phyloP scores from a whole-genome alignment of 2,797 vertebrate species.

The Microctenopoma lineatum region DNA sequence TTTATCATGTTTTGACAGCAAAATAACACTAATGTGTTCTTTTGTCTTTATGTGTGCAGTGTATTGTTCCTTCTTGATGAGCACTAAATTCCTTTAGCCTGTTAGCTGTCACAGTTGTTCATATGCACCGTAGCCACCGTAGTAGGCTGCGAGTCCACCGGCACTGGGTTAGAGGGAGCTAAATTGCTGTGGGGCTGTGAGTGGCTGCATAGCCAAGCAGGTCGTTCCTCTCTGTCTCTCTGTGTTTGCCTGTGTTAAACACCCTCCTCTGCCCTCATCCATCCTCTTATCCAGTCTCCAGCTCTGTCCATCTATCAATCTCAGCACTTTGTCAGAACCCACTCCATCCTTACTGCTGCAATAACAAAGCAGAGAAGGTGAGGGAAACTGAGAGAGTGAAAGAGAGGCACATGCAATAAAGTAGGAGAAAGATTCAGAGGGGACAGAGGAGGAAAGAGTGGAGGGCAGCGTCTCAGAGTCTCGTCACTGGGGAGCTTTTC shows the following conservation, averaged over 20 bases:
- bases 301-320: constrained; percentile 99
- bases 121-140: constrained; percentile 83
- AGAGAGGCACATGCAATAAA: constrained; percentile 56
- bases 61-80: constrained; percentile 57
- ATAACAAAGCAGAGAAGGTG: constrained; percentile 81
- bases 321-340: constrained; percentile 95
- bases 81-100: constrained; percentile 47
- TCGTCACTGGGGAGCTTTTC: constrained; percentile 87
- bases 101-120: constrained; percentile 84
- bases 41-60: constrained; percentile 17
- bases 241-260: constrained; percentile 98
- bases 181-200: constrained; percentile 94
- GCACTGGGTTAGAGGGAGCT: constrained; percentile 91
- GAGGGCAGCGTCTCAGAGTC: constrained; percentile 41
- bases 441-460: constrained; percentile 37
- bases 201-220: constrained; percentile 91
- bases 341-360: constrained; percentile 91
- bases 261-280: constrained; percentile 94
- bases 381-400: constrained; percentile 18
- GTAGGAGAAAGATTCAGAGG: constrained; percentile 51
- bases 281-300: constrained; percentile 96
- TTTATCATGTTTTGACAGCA: constrained; percentile 13
- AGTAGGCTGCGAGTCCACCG: constrained; percentile 87
- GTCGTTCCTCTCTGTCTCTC: constrained; percentile 98
- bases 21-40: constrained; percentile 11